These are phyloP conservation scores for Chiloscyllium punctatum DNA, from an alignment of 2,797 vertebrate species.

Conservation along the genomic window DNA sequence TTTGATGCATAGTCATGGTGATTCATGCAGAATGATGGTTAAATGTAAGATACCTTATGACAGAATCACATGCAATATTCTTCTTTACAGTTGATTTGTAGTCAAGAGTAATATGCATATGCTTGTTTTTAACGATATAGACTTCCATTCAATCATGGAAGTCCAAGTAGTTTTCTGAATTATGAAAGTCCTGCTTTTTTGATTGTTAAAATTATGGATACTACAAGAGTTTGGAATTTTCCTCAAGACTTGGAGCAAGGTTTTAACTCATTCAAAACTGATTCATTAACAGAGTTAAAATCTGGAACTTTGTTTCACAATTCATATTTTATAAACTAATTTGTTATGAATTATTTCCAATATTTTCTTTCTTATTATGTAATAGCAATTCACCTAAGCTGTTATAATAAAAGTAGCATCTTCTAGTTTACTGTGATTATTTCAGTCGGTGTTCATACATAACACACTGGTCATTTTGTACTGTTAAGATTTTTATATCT, in stretches of 20 bases:
- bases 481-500: background rate
- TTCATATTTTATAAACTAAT: background rate
- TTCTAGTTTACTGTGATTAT: background rate
- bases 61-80: background rate
- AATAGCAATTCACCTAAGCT: background rate
- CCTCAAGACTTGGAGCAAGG: background rate
- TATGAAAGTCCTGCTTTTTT: background rate
- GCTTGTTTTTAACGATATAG: background rate
- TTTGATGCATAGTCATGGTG: background rate
- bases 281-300: background rate
- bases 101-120: background rate
- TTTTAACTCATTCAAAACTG: background rate
- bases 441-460: background rate
- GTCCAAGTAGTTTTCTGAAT: background rate
- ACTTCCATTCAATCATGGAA: background rate
- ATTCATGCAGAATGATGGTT: background rate
- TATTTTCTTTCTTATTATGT: background rate
- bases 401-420: background rate
- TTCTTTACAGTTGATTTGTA: background rate
- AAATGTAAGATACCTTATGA: background rate
- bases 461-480: background rate
- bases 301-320: background rate
- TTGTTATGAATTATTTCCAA: background rate
- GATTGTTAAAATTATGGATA: background rate
- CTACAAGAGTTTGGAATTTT: background rate